phyloP scores from a whole-genome alignment of 2,113 vertebrate genomes.

The Orthochromis malagaraziensis region DNA sequence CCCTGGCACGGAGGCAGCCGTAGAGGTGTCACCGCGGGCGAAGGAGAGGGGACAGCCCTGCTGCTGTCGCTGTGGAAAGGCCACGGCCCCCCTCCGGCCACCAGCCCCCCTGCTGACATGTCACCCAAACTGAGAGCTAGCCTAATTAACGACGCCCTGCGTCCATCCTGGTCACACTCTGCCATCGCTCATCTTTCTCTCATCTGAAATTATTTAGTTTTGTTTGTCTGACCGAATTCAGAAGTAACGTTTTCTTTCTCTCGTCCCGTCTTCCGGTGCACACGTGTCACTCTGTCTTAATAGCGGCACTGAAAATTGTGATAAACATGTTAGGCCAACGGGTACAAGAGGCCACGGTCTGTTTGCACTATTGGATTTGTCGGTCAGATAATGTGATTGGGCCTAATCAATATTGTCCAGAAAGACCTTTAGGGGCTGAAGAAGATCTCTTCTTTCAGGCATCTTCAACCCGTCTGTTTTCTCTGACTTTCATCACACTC shows the following conservation, averaged over 20 bases:
- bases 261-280: not conserved
- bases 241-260: not conserved
- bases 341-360: slow-evolving; percentile 54
- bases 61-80: slow-evolving; percentile 55
- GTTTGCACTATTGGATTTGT: slow-evolving; percentile 70
- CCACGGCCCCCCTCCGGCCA: slow-evolving; percentile 49
- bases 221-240: not conserved
- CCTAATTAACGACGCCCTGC: slow-evolving; percentile 38
- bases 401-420: slow-evolving; percentile 69
- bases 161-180: not conserved
- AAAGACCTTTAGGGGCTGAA: slow-evolving; percentile 64
- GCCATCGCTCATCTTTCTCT: not conserved
- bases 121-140: slow-evolving; percentile 36
- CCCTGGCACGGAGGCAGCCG: slow-evolving; percentile 29
- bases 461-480: slow-evolving; percentile 13
- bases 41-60: slow-evolving; percentile 27
- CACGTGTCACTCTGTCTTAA: slow-evolving; percentile 20
- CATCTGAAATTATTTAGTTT: not conserved
- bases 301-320: slow-evolving; percentile 61
- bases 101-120: slow-evolving; percentile 24
- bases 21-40: slow-evolving; percentile 51
- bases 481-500: not conserved
- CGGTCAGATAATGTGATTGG: slow-evolving; percentile 73
- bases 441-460: slow-evolving; percentile 41
- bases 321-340: slow-evolving; percentile 65